phyloP scores from a whole-genome alignment of 2,797 vertebrate genomes.

The Spea hammondii region DNA sequence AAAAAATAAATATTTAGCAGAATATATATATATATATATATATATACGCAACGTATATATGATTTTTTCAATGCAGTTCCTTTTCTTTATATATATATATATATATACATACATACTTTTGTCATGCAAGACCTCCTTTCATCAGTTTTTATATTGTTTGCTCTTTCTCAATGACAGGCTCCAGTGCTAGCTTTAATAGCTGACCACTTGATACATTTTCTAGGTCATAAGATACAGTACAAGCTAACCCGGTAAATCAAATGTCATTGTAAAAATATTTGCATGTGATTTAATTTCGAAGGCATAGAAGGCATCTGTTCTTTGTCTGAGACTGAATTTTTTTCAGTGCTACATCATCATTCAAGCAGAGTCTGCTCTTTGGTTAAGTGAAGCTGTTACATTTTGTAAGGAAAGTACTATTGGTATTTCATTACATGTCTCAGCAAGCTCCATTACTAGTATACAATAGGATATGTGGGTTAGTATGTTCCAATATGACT shows the following conservation, averaged over 20 bases:
- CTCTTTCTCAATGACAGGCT: neutral
- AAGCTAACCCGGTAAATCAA: slow-evolving; percentile 26
- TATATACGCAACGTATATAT: too few species aligned
- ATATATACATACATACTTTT: too few species aligned
- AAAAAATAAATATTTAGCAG: too few species aligned
- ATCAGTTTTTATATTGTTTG: neutral
- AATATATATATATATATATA: too few species aligned
- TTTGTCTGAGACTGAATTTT: slow-evolving; percentile 10
- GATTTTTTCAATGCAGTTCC: too few species aligned
- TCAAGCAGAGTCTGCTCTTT: neutral
- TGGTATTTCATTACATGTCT: too few species aligned
- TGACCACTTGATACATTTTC: slow-evolving; percentile 16
- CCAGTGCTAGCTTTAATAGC: slow-evolving; percentile 17
- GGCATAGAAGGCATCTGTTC: slow-evolving; percentile 17
- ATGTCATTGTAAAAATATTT: slow-evolving; percentile 20
- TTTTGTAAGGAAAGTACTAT: too few species aligned
- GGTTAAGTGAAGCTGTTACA: neutral
- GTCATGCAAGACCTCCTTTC: neutral
- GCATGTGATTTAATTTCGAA: slow-evolving; percentile 17
- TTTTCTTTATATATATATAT: too few species aligned
- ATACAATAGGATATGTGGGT: too few species aligned
- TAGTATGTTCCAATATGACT: neutral
- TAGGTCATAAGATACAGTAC: slow-evolving; percentile 13
- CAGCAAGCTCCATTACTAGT: too few species aligned
- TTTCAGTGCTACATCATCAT: neutral